A percentile compares a stretch with the other conserved stretches of the same genome.
These are phyloP conservation scores for Cavia porcellus DNA, from an alignment of 2,113 vertebrate species.

Conservation along the genomic window DNA sequence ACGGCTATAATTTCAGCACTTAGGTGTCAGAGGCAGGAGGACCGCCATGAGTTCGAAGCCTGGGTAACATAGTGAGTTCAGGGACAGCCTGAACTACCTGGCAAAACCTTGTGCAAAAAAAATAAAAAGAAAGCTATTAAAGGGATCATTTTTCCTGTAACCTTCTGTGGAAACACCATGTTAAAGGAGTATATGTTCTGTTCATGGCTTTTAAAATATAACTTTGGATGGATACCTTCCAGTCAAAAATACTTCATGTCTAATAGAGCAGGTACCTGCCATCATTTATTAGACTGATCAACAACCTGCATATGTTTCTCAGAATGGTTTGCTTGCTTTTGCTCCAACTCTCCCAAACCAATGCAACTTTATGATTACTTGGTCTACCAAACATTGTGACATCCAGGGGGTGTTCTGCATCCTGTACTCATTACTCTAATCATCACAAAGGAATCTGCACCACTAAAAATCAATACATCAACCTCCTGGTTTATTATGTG, in stretches of 20 bases:
- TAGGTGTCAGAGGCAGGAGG: not conserved
- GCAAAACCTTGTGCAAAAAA: not conserved
- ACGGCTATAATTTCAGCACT: not conserved
- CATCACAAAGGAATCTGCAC: not conserved
- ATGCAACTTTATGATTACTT: slow-evolving; percentile 18
- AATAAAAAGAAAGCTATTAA: not conserved
- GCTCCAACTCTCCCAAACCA: not conserved
- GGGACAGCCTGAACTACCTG: not conserved
- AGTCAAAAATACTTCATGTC: not conserved
- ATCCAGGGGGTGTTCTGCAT: not conserved
- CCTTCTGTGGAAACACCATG: not conserved
- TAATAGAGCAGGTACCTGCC: not conserved
- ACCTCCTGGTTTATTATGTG: not conserved
- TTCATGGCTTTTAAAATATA: not conserved
- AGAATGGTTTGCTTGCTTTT: not conserved
- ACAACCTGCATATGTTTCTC: not conserved
- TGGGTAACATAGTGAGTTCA: not conserved
- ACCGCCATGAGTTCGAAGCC: not conserved
- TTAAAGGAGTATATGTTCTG: not conserved
- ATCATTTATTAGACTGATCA: not conserved
- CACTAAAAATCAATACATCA: not conserved
- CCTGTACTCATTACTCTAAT: not conserved
- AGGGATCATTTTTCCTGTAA: not conserved
- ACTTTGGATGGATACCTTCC: not conserved
- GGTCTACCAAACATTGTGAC: not conserved